A percentile compares a stretch with the other conserved stretches of the same genome.
Evolutionary conservation across 2,888 invertebrate genomes (phyloP).

Genomic region (Apantesis nais): DNA sequence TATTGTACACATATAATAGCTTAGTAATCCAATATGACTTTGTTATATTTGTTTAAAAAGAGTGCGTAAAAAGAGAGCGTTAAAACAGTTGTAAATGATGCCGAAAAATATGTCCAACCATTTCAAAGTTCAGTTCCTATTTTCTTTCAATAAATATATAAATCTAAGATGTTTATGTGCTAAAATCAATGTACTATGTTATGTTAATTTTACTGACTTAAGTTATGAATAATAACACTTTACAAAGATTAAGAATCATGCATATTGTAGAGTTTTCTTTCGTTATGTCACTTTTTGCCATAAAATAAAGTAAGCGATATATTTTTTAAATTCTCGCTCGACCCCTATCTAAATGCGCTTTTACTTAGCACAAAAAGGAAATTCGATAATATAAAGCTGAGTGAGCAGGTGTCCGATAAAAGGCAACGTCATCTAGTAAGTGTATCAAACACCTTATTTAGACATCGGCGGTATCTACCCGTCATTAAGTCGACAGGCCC

Average conservation of each 20-base stretch:
- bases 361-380: constrained; percentile 57
- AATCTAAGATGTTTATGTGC: too few relatives aligned
- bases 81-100: too few relatives aligned
- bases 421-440: constrained; percentile 61
- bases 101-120: too few relatives aligned
- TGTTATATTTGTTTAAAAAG: too few relatives aligned
- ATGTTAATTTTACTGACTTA: not conserved
- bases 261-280: not conserved
- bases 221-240: not conserved
- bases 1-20: too few relatives aligned
- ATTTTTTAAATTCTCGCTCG: not conserved
- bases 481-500: constrained; percentile 23
- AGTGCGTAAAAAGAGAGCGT: too few relatives aligned
- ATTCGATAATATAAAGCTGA: constrained; percentile 64
- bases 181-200: not conserved
- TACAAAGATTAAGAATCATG: not conserved
- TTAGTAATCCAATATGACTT: too few relatives aligned
- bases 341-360: constrained; percentile 31
- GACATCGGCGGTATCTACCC: constrained; percentile 34
- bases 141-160: too few relatives aligned
- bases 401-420: constrained; percentile 47
- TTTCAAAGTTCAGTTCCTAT: too few relatives aligned
- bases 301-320: not conserved
- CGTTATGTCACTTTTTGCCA: too few relatives aligned
- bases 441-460: constrained; percentile 59